These are phyloP conservation scores for Proteles cristata DNA, from an alignment of 2,113 vertebrate species.

Conservation along the genomic window DNA sequence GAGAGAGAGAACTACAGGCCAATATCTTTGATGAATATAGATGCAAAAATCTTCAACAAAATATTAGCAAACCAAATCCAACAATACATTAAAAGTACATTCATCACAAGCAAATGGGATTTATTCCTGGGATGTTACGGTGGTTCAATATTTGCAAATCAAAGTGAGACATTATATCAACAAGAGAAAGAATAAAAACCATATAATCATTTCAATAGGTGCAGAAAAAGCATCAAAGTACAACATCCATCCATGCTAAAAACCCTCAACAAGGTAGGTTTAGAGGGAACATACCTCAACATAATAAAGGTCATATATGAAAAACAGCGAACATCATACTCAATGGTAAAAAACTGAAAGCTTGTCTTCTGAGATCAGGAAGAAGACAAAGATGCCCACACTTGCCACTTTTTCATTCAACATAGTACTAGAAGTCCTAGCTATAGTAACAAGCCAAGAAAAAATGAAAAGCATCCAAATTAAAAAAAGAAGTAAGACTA, in stretches of 20 bases:
- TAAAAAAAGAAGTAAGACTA: not conserved
- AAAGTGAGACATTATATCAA: not conserved
- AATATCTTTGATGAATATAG: not conserved
- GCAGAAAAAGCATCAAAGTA: not conserved
- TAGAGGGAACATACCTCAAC: not conserved
- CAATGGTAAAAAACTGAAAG: not conserved
- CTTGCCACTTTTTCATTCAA: not conserved
- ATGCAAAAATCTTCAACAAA: not conserved
- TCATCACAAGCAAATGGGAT: not conserved
- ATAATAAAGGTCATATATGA: not conserved
- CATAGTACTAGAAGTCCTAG: not conserved
- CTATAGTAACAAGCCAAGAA: not conserved
- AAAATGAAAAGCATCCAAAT: not conserved
- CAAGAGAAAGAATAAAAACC: not conserved
- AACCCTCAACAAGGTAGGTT: not conserved
- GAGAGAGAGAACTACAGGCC: not conserved
- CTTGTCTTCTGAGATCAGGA: not conserved
- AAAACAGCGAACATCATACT: not conserved
- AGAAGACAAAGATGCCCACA: not conserved
- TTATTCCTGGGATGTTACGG: not conserved
- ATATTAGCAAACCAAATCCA: not conserved
- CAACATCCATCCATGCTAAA: not conserved
- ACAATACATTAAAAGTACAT: not conserved
- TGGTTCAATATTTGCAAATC: not conserved
- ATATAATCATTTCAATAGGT: not conserved